phyloP scores from a whole-genome alignment of 92 coral and sea anemone species.

The Virgularia gustaviana region DNA sequence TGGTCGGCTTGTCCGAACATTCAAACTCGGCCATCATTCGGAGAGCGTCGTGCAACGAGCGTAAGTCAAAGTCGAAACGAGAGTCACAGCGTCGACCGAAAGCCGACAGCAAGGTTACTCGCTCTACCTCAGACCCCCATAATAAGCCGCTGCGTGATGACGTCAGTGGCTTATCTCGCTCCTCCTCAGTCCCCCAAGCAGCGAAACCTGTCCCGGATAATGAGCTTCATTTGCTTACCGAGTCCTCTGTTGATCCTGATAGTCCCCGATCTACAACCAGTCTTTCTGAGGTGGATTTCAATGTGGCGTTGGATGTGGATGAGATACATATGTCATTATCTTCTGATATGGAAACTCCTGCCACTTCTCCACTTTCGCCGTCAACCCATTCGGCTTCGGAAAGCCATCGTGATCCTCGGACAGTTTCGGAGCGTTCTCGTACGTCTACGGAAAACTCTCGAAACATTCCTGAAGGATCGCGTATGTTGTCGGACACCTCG shows the following conservation, averaged over 20 bases:
- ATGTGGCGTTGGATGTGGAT: slow-evolving; percentile 26
- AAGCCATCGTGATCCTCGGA: too few species aligned
- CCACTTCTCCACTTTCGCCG: background rate
- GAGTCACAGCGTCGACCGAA: slow-evolving; percentile 38
- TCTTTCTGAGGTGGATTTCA: slow-evolving; percentile 19
- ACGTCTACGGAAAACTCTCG: too few species aligned
- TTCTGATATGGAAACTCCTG: slow-evolving; percentile 18
- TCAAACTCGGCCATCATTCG: slow-evolving; percentile 20
- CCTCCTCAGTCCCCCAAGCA: slow-evolving; percentile 82
- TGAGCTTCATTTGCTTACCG: slow-evolving; percentile 5
- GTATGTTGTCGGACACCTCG: background rate
- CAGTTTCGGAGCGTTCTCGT: too few species aligned
- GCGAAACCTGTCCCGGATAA: slow-evolving; percentile 38
- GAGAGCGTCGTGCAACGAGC: slow-evolving; percentile 46
- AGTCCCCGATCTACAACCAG: slow-evolving; percentile 20
- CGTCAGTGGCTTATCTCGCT: slow-evolving; percentile 63
- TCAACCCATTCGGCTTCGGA: too few species aligned
- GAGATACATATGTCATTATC: slow-evolving; percentile 35
- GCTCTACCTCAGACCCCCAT: slow-evolving; percentile 87
- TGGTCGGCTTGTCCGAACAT: slow-evolving; percentile 20
- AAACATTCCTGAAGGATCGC: background rate
- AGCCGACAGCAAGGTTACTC: slow-evolving; percentile 65
- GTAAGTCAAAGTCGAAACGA: slow-evolving; percentile 16
- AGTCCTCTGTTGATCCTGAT: slow-evolving; percentile 15
- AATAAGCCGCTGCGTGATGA: slow-evolving; percentile 69